phyloP scores from a whole-genome alignment of 2,113 vertebrate genomes.

The Varanus komodoensis region DNA sequence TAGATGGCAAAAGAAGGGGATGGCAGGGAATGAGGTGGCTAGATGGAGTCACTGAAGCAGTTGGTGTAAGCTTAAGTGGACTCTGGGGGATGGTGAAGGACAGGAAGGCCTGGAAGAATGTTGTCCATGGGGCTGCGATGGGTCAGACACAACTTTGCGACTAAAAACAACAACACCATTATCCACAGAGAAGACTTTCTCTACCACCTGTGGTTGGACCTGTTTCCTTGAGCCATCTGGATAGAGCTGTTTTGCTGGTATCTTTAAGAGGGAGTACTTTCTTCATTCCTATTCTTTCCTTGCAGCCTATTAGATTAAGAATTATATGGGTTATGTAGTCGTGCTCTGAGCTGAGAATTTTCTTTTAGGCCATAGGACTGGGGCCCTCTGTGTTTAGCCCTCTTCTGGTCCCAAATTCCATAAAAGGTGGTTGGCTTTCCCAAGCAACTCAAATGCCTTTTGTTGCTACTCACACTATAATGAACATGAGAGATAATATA shows the following conservation, averaged over 20 bases:
- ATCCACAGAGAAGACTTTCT: background rate
- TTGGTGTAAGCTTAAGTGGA: no score
- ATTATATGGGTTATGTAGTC: background rate
- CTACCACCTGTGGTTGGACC: background rate
- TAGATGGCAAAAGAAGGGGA: no score
- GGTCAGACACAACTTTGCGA: no score
- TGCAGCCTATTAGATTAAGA: background rate
- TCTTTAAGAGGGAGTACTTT: background rate
- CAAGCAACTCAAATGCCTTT: background rate
- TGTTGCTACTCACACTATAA: background rate
- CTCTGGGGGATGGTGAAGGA: no score
- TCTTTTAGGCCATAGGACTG: background rate
- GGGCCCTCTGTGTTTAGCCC: background rate
- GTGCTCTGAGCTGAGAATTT: background rate
- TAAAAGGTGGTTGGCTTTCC: background rate
- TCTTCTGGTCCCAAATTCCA: background rate
- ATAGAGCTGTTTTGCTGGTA: background rate
- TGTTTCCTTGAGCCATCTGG: background rate
- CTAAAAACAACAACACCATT: background rate
- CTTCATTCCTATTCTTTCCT: background rate
- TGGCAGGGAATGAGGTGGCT: no score
- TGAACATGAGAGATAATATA: background rate
- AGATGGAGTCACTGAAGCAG: no score
- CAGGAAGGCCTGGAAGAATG: no score
- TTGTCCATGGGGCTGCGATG: no score